These are phyloP conservation scores for Drosophila prosaltans DNA, from an alignment of 1,140 invertebrate species.

Conservation along the genomic window DNA sequence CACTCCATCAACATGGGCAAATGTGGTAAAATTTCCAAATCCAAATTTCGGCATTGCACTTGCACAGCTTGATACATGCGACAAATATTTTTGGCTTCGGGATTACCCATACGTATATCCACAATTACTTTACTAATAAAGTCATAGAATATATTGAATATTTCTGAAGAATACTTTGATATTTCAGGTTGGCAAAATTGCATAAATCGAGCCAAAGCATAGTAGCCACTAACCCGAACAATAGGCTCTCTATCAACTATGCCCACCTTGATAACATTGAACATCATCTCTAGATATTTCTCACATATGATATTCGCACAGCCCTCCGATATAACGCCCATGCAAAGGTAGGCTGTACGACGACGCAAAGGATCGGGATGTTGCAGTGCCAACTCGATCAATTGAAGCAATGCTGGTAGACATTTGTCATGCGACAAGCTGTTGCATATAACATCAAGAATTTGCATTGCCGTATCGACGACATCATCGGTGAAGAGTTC, in stretches of 20 bases:
- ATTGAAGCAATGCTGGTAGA: conserved; percentile 87
- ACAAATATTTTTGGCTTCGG: conserved; percentile 86
- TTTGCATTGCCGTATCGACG: conserved; percentile 87
- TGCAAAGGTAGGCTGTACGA: conserved; percentile 88
- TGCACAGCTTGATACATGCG: conserved; percentile 92
- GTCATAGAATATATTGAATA: conserved; percentile 90
- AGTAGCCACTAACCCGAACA: conserved; percentile 90
- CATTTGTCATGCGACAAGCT: conserved; percentile 91
- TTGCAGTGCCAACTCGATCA: conserved; percentile 86
- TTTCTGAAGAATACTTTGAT: conserved; percentile 87
- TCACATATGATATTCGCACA: conserved; percentile 90
- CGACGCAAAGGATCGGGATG: conserved; percentile 85
- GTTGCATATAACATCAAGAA: conserved; percentile 89
- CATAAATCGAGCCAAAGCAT: conserved; percentile 92
- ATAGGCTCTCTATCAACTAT: conserved; percentile 86
- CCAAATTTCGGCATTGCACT: conserved; percentile 91
- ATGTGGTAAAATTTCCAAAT: conserved; percentile 88
- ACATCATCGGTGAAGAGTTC: no score
- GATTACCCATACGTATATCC: conserved; percentile 83
- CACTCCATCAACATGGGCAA: conserved; percentile 89
- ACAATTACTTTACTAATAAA: conserved; percentile 86
- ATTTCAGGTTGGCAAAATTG: conserved; percentile 92
- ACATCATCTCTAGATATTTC: conserved; percentile 88
- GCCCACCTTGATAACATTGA: conserved; percentile 88
- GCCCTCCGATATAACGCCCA: conserved; percentile 91